Evolutionary conservation across 2,113 vertebrate genomes (phyloP).

Genomic region (Amazona guildingii): DNA sequence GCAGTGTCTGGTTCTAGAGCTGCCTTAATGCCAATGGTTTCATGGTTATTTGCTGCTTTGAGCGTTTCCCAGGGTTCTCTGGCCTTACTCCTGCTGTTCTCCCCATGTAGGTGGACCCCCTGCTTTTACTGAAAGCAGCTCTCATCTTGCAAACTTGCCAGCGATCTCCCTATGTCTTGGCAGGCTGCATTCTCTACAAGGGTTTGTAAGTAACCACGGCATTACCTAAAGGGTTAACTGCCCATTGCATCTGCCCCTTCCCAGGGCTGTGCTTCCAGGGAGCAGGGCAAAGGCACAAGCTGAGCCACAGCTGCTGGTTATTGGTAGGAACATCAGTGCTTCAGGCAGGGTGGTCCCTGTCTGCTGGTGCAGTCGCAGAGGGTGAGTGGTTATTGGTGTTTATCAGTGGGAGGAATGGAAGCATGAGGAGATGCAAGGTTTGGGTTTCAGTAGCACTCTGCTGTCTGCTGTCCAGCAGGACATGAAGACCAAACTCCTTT

Average conservation of each 20-base stretch:
- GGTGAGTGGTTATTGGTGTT: neutral
- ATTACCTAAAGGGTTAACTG: neutral
- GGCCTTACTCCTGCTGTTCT: neutral
- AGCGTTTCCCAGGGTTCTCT: neutral
- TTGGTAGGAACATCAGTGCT: neutral
- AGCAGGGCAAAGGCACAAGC: neutral
- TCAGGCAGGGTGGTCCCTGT: neutral
- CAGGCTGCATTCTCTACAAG: conserved; percentile 89
- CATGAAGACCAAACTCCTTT: neutral
- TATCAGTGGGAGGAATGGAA: neutral
- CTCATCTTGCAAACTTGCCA: conserved; percentile 95
- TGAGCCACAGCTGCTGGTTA: neutral
- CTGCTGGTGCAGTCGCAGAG: neutral
- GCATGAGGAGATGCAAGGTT: neutral
- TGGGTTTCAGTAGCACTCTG: neutral
- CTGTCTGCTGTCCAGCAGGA: neutral
- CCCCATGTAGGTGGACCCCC: conserved; percentile 86
- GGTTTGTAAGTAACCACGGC: conserved; percentile 75
- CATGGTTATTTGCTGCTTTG: neutral
- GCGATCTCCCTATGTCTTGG: conserved; percentile 81
- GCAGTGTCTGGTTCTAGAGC: neutral
- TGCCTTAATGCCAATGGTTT: neutral
- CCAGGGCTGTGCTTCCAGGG: neutral
- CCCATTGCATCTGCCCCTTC: neutral
- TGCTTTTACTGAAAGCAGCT: conserved; percentile 91